Base-by-base conservation (phyloP, 2,888 invertebrate genomes). In the Sclerodermus sp. region DNA sequence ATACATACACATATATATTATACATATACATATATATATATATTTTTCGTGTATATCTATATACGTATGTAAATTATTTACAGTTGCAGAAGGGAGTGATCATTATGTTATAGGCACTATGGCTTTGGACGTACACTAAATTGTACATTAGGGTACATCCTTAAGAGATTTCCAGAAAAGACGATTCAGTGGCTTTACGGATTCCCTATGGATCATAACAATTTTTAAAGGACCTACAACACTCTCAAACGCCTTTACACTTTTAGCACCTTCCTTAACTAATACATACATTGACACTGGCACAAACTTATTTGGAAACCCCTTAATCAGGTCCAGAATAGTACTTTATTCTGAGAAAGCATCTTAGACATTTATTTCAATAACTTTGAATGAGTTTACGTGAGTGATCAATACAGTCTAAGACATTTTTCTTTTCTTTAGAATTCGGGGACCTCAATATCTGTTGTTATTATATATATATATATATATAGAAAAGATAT, bases 41-140 rank as follows among this genome's bases (percentile, higher is more conserved):
- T 39, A 41, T 51, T 47, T 53, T 37, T 53, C n/a, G 46, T 51
- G 23, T 36, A 48, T 47, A 44, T 45, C 42, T 50, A 48, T 51
- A n/a, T n/a, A 52, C 36, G 64, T 69, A 69, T 70, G 69, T 71
- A 68, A 73, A 74, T 58, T 77, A 77, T 77, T 76, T 77, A 77
- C 77, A 77, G 70, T 73, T 73, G 71, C 73, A 71, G 70, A 71
- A 72, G 67, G 66, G 60, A 72, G 68, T 73, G 74, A 72, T 74
- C 68, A 66, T 70, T 71, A 73, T 70, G 69, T 71, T 76, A 73
- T 76, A 77, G 77, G 77, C 77, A 77, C 77, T 77, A 77, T 77
- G 77, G 77, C 77, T 76, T 77, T 70, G 76, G 76, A 77, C 74
- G 72, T 76, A 77, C 76, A 70, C 76, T 74, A 77, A 76, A 67